Conservation (phyloP, 1,140 invertebrate genomes). For the Eumaeus atala region DNA sequence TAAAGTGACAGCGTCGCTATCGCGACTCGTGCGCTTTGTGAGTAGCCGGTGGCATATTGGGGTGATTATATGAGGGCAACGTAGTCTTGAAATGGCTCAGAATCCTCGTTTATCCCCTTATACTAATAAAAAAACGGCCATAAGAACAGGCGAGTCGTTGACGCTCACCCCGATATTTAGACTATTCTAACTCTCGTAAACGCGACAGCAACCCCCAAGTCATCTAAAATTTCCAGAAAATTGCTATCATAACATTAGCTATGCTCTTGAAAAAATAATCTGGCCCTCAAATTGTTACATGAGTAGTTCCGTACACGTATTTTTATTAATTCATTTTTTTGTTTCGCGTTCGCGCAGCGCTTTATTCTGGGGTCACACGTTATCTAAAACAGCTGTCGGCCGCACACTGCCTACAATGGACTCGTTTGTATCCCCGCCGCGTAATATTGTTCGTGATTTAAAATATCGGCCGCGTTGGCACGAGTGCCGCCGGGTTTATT, state of each 20-base stretch:
- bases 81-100: no score
- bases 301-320: conserved; percentile 21
- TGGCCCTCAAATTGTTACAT: conserved; percentile 18
- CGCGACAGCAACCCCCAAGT: neutral
- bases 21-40: no score
- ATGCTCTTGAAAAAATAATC: conserved; percentile 9
- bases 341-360: conserved; percentile 46
- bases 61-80: no score
- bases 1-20: no score
- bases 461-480: conserved; percentile 56
- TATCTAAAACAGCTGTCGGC: conserved; percentile 69
- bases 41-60: no score
- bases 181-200: no score
- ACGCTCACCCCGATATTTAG: no score
- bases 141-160: no score
- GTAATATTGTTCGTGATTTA: conserved; percentile 72
- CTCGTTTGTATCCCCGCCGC: conserved; percentile 61
- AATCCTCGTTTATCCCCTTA: no score
- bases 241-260: neutral
- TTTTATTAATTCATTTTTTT: conserved; percentile 47
- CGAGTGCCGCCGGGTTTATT: conserved; percentile 50
- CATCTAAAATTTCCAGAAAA: neutral
- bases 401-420: conserved; percentile 64
- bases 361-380: conserved; percentile 68
- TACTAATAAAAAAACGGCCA: no score